These are phyloP conservation scores for Poeciliopsis turneri DNA, from an alignment of 2,797 vertebrate species.

Conservation along the genomic window DNA sequence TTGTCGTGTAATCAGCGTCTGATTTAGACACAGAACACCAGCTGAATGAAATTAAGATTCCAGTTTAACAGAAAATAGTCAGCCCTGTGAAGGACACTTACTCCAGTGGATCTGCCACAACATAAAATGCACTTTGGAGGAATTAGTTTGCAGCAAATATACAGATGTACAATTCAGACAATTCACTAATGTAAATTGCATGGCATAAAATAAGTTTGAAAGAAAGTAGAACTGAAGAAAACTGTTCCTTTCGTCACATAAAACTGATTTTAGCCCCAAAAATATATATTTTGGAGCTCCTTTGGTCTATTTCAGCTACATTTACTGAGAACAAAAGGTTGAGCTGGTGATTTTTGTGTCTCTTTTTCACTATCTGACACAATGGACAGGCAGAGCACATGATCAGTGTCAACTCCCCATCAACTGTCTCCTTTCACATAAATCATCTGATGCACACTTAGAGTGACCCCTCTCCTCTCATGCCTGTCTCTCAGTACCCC, in stretches of 20 bases:
- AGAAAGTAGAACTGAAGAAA: constrained; percentile 52
- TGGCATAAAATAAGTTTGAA: constrained; percentile 44
- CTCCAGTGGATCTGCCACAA: constrained; percentile 57
- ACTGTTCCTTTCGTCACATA: constrained; percentile 50
- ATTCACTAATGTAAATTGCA: constrained; percentile 41
- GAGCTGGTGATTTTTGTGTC: constrained; percentile 71
- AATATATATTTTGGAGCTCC: constrained; percentile 58
- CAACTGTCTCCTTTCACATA: constrained; percentile 68
- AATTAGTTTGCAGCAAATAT: constrained; percentile 57
- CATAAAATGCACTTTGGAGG: constrained; percentile 63
- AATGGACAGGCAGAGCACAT: constrained; percentile 76
- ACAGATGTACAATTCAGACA: constrained; percentile 32
- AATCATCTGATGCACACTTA: constrained; percentile 66
- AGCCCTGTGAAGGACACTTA: constrained; percentile 61
- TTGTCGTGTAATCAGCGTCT: constrained; percentile 73
- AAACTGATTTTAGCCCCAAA: constrained; percentile 57
- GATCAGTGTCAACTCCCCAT: constrained; percentile 78
- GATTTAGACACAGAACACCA: constrained; percentile 73
- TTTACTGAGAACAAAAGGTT: constrained; percentile 81
- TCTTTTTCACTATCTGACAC: constrained; percentile 72
- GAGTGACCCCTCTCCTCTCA: constrained; percentile 61
- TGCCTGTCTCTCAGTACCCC: constrained; percentile 15
- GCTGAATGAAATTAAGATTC: constrained; percentile 73
- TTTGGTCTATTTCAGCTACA: constrained; percentile 82
- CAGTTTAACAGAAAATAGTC: constrained; percentile 61